Evolutionary conservation across 2,113 vertebrate species (phyloP), one percentile per base, ranked within the genome.

Genomic region (Rhea pennata): DNA sequence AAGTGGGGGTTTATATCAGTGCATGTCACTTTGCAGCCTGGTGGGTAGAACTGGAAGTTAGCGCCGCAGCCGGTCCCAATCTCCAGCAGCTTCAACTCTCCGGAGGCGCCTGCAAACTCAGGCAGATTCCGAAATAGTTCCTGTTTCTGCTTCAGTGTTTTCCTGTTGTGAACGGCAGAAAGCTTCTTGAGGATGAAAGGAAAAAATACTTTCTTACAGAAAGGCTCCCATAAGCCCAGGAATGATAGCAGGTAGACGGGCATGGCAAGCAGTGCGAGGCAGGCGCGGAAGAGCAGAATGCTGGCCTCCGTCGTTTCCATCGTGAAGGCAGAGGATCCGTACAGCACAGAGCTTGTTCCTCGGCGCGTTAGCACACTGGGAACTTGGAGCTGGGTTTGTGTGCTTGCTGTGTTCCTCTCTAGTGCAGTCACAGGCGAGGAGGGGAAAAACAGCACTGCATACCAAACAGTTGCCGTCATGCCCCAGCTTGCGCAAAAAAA

Each of bases 1-100:
- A 99, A 99, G 82, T 98, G 46, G 19, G 98, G 98, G 91, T 98
- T 99, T 2, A 98, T 95, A 54, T 99, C 99, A 0, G 97, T 97
- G 96, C 99, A 99, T 7, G 98, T 98, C 42, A 99, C 79, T 58
- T 10, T 98, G 94, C 98, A 98, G 51, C 98, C 98, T 0, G 94
- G 5, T 0, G 98, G 99, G 82, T 98, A 99, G 91, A 98, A 98
- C 87, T 98, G 72, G 78, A 99, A 99, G 97, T 99, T 99, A 2
- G 97, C 7, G 1, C 99, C 98, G 0, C 74, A 75, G 27, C 99
- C 98, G 0, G 98, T 99, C 70, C 99, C 99, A 8, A 99, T 96
- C 84, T 99, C 99, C 95, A 99, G 84, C 69, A 99, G 87, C 4
- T 90, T 96, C 83, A 99, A 97, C 26, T 96, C 92, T 20, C 97